These are phyloP conservation scores for Pyrgus malvae DNA, from an alignment of 2,888 invertebrate species.

Conservation along the genomic window DNA sequence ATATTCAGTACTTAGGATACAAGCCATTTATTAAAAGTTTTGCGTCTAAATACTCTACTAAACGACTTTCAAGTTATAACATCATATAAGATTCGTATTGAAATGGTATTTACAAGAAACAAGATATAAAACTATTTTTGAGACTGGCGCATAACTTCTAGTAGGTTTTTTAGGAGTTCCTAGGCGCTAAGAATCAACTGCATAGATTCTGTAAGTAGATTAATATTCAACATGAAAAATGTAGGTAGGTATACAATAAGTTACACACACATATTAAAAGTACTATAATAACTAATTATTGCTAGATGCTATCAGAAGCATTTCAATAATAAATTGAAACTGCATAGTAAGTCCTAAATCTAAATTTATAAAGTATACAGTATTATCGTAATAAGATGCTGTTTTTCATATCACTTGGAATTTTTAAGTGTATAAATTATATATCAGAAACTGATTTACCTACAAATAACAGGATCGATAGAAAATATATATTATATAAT, in stretches of 20 bases:
- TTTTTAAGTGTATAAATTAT: too few species aligned
- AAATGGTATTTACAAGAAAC: constrained; percentile 20
- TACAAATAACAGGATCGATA: not conserved
- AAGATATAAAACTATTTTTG: constrained; percentile 18
- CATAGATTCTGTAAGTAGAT: not conserved
- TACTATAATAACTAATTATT: not conserved
- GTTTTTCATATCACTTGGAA: too few species aligned
- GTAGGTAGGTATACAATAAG: not conserved
- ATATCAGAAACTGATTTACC: too few species aligned
- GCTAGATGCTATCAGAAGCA: not conserved
- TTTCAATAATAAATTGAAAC: constrained; percentile 1
- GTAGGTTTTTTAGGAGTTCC: constrained; percentile 14
- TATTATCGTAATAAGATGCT: not conserved
- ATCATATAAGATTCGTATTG: constrained; percentile 14
- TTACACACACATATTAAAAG: not conserved
- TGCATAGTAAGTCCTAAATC: not conserved
- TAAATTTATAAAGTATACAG: not conserved
- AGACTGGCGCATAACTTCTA: constrained; percentile 14
- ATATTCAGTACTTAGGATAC: constrained; percentile 15
- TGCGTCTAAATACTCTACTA: constrained; percentile 17
- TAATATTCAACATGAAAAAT: constrained; percentile 7
- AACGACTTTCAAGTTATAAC: constrained; percentile 18
- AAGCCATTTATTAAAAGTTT: constrained; percentile 16
- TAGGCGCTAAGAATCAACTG: constrained; percentile 8
- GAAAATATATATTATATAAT: not conserved